These are phyloP conservation scores for Mellilla xanthometata DNA, from an alignment of 2,888 invertebrate genomes.

Conservation along the genomic window DNA sequence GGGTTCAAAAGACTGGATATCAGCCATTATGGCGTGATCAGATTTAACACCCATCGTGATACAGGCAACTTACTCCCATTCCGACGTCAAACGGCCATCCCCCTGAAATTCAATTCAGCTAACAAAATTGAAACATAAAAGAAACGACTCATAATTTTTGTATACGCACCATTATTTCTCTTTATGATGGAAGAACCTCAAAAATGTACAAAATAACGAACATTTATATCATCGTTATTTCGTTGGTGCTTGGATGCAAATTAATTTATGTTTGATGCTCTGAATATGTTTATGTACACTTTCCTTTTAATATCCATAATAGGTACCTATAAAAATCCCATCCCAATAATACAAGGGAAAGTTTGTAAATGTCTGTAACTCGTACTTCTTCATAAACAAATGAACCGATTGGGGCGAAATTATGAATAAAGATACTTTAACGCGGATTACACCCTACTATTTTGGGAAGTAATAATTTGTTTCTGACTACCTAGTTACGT, in stretches of 20 bases:
- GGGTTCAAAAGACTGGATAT: slow-evolving; percentile 16
- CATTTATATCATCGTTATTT: slow-evolving; percentile 14
- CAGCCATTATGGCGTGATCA: slow-evolving; percentile 27
- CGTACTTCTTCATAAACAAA: too few species aligned
- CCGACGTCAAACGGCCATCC: slow-evolving; percentile 24
- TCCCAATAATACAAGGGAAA: too few species aligned
- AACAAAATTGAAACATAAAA: slow-evolving; percentile 38
- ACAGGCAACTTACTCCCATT: slow-evolving; percentile 11
- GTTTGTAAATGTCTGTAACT: too few species aligned
- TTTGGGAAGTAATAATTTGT: too few species aligned
- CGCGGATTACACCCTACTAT: too few species aligned
- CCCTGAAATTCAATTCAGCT: slow-evolving; percentile 29
- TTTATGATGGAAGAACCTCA: slow-evolving; percentile 28
- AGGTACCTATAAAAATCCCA: too few species aligned
- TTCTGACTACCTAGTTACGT: too few species aligned
- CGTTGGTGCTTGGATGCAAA: slow-evolving; percentile 1
- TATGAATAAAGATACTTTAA: too few species aligned
- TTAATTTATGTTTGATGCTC: neutral
- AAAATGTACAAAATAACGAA: slow-evolving; percentile 24
- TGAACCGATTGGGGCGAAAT: too few species aligned
- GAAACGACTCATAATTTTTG: slow-evolving; percentile 30
- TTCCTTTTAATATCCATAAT: too few species aligned
- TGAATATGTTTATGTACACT: neutral
- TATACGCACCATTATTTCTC: slow-evolving; percentile 27
- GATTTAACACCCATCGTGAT: slow-evolving; percentile 24